Evolutionary conservation across 2,113 vertebrate species (phyloP).

Genomic region (Aptenodytes patagonicus): DNA sequence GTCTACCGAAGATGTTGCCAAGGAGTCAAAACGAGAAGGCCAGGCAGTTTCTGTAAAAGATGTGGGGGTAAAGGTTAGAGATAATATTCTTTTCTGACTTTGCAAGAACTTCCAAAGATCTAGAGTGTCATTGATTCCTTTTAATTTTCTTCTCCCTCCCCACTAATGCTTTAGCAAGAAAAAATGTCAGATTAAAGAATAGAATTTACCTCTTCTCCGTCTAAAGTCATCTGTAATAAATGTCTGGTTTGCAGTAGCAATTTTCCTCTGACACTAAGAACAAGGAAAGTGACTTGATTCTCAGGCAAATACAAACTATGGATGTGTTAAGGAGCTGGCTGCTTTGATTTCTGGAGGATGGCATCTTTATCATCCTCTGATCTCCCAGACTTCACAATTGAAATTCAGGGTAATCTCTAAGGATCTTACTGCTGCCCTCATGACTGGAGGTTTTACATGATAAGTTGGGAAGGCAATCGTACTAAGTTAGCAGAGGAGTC

Average conservation of each 20-base stretch:
- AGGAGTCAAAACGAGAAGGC: slow-evolving; percentile 80
- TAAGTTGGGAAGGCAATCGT: not conserved
- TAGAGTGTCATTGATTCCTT: not conserved
- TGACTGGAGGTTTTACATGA: not conserved
- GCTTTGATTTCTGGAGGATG: not conserved
- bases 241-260: not conserved
- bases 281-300: not conserved
- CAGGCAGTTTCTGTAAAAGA: slow-evolving; percentile 86
- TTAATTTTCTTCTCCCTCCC: not conserved
- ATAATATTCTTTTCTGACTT: not conserved
- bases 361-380: not conserved
- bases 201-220: not conserved
- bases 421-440: not conserved
- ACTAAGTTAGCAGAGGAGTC: not conserved
- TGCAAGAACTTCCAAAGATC: not conserved
- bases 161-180: not conserved
- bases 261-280: not conserved
- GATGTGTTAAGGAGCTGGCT: not conserved
- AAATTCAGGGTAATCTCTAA: not conserved
- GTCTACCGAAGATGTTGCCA: slow-evolving; percentile 79
- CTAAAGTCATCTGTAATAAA: not conserved
- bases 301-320: not conserved
- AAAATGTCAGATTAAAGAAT: not conserved
- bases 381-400: not conserved
- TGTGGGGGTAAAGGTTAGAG: slow-evolving; percentile 87